Base-by-base conservation (phyloP, 1,140 invertebrate genomes). In the Nasonia vitripennis region DNA sequence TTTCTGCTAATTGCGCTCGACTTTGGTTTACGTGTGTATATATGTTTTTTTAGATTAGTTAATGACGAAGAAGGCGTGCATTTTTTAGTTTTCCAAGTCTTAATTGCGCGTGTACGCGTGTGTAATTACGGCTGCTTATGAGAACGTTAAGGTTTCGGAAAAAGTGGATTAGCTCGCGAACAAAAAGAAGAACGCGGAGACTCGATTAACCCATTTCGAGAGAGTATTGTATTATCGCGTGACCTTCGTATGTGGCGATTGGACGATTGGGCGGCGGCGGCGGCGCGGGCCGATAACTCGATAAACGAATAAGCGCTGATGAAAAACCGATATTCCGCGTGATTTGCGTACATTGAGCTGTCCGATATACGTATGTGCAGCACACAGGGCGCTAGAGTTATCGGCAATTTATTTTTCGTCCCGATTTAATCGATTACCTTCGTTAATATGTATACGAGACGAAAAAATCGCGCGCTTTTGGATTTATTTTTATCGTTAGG, bases 121-220 rank as follows among this genome's bases (percentile, higher is more conserved):
- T 11, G 7, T 75, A 45, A 34, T 41, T 12, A 31, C 4, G 41
- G 73, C 41, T 62, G 55, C 55, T 62, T 62, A 75, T 37, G 41
- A 75, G 70, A 34, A 71, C 31, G 70, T 27, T 27, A 71, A 71
- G 17, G 17, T 62, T 78, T 78, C 75, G 23, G 3, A 78, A 55
- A 78, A 78, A 78, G 45, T 75, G 73, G 73, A 17, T 45, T 20
- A 55, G 12, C 4, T 55, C 2, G 4, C 14, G 71, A 34, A 48
- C 4, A 10, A 0, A 70, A 74, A 74, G 27, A 27, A 37, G 17
- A 51, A 20, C 9, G 17, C 51, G 2, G 27, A 20, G 45, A 77
- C 41, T 77, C 17, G 75, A 78, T 55, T 78, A 78, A 78, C 75
- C 45, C 45, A 48, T 31, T 78, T 78, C 5, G 41, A 20, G 37